Evolutionary conservation across 2,888 invertebrate genomes (phyloP), one percentile per base, ranked within the genome.

Genomic region (Chaitophorus viminalis): DNA sequence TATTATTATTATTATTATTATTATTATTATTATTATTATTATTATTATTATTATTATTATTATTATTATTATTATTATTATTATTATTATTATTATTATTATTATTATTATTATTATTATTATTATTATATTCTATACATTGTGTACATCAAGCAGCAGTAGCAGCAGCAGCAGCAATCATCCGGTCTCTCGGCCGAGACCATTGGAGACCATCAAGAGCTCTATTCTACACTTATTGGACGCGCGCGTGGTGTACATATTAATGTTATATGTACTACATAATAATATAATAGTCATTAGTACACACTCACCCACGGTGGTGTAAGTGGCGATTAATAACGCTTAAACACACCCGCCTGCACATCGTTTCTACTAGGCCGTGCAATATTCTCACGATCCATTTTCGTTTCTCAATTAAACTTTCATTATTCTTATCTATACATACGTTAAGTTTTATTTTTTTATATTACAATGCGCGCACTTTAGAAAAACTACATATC

Each of bases 301-400:
- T 60, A 60, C 60, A 21, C 60, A 25, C n/a, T n/a, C 36, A 18
- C 14, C 29, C 74, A 36, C 36, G 36, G 46, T 11, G 29, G 74
- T 74, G 33, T 36, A 36, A 74, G 74, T 74, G 74, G 36, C 74
- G 74, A 74, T 74, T 74, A 74, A 74, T 25, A 36, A 74, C 74
- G 36, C 36, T 33, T 36, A 36, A 74, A 36, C 74, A 74, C 70
- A 29, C 31, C 29, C 70, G 68, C 68, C 29, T 18, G 54, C 8
- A 18, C 4, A 29, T 70, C 70, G 17, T 31, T 70, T 29, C n/a
- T 68, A 8, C 25, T 68, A 68, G 25, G 29, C 29, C 25, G 68
- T 6, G 68, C 68, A 29, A 11, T 29, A 29, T 70, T 70, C 70
- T 31, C 70, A 70, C 70, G 70, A 70, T 70, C 29, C 6, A 70